Evolutionary conservation across 1,140 invertebrate genomes (phyloP), one percentile per base, ranked within the genome.

Genomic region (Luehdorfia chinensis): DNA sequence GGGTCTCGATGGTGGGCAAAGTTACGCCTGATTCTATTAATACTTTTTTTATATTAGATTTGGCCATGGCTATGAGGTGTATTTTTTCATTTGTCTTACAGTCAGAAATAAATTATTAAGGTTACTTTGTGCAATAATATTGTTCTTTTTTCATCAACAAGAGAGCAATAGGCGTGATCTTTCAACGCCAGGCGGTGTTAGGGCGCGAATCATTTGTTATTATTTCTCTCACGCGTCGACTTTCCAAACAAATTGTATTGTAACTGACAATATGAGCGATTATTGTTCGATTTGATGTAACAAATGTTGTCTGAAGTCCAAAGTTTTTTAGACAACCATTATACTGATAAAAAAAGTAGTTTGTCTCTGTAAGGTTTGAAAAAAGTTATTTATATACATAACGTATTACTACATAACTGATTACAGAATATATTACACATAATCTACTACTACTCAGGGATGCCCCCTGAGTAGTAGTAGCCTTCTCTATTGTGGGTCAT

Each of bases 241-340:
- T 81, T 78, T 71, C 65, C 75, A 78, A 81, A 81, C 78, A 81
- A 80, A 81, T 83, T 81, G 75, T 84, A 84, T 79, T 84, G 81
- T 83, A 74, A 74, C 78, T 85, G 78, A 85, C 81, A 85, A 81
- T 84, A 81, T 85, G 81, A 83, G 74, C 72, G 81, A 84, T 85
- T 81, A 79, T 78, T 84, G 70, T 84, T 76, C 73, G 72, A 83
- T 85, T 76, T 73, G 46, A 67, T 64, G 75, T 61, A 78, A 73
- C 55, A 41, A 54, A 34, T 50, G 48, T 50, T 50, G 25, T 23
- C 32, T n/a, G n/a, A 15, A 8, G 14, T 30, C 13, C 13, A 37
- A 27, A 19, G 7, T 14, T 15, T 47, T 36, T 36, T 14, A n/a
- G n/a, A n/a, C n/a, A n/a, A n/a, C n/a, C n/a, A n/a, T n/a, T n/a